Evolutionary conservation across 2,797 vertebrate genomes (phyloP).

Genomic region (Coracias cyanogaster): DNA sequence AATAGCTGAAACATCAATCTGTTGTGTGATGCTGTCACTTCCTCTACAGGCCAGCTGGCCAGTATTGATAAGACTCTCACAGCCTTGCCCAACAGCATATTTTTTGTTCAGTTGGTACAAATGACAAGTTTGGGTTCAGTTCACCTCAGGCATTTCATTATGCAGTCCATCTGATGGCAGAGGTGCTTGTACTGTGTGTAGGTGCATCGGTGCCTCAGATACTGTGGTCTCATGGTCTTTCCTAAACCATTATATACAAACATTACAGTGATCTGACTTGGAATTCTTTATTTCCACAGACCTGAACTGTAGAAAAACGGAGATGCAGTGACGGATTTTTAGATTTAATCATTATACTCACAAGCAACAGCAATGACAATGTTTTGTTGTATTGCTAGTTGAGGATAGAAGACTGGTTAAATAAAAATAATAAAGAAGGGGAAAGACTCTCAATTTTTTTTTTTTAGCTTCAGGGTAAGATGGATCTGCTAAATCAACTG

Average conservation of each 20-base stretch:
- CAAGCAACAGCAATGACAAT: neutral
- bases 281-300: neutral
- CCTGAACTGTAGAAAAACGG: neutral
- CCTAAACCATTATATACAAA: neutral
- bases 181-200: neutral
- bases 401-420: neutral
- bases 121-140: neutral
- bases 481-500: neutral
- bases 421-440: neutral
- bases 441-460: neutral
- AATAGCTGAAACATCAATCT: neutral
- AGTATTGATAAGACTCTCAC: accelerated
- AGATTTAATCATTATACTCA: neutral
- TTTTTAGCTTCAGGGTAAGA: neutral
- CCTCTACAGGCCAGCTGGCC: neutral
- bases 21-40: neutral
- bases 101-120: neutral
- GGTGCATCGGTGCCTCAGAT: neutral
- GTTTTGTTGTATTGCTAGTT: neutral
- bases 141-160: neutral
- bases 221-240: neutral
- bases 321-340: neutral
- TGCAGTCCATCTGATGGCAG: neutral
- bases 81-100: neutral
- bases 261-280: neutral